Conservation (phyloP, 2,888 invertebrate species). For the Nymphalis urticae region DNA sequence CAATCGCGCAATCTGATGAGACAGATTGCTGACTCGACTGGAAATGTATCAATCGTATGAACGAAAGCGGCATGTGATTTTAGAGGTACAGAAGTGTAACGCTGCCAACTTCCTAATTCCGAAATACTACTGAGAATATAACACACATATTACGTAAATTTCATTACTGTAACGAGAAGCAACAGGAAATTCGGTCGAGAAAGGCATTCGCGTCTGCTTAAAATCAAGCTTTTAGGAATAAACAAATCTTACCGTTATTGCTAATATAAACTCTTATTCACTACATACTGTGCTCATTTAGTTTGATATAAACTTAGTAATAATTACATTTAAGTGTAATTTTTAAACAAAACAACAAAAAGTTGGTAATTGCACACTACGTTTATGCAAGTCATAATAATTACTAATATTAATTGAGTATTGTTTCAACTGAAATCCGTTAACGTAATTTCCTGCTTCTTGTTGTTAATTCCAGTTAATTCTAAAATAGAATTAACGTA, state of each 20-base stretch:
- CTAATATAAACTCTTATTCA: not conserved
- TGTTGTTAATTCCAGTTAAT: conserved; percentile 18
- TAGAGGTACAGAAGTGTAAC: no score
- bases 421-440: conserved; percentile 9
- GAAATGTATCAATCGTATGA: no score
- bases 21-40: no score
- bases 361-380: not conserved
- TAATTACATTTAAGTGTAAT: not conserved
- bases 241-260: conserved; percentile 17
- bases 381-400: not conserved
- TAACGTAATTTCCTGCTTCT: conserved; percentile 23
- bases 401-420: not conserved
- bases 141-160: not conserved
- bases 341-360: not conserved
- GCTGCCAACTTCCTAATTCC: not conserved
- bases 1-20: no score
- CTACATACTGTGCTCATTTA: no score
- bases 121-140: not conserved
- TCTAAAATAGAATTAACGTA: conserved; percentile 23
- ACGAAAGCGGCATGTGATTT: no score
- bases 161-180: not conserved
- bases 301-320: no score
- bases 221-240: conserved; percentile 20
- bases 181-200: not conserved
- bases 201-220: conserved; percentile 25